Evolutionary conservation across 2,113 vertebrate genomes (phyloP).

Genomic region (Protomyctophum bolini): DNA sequence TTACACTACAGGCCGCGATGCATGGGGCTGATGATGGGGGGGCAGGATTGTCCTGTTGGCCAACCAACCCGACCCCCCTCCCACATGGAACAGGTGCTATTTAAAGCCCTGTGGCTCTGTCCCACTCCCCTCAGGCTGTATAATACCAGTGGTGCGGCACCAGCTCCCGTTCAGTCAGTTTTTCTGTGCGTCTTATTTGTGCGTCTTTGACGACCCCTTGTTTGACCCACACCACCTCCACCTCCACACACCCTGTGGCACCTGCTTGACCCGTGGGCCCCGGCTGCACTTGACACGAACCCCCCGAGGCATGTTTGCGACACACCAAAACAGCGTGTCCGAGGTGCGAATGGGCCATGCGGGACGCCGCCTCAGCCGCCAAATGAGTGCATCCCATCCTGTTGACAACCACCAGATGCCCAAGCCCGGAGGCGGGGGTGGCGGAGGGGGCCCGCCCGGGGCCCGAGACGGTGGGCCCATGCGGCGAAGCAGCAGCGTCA

Average conservation of each 20-base stretch:
- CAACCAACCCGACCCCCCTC: slow-evolving; percentile 1
- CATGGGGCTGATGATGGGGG: slow-evolving; percentile 31
- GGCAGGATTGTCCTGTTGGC: slow-evolving; percentile 36
- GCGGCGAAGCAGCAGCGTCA: slow-evolving; percentile 70
- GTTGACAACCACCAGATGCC: slow-evolving; percentile 71
- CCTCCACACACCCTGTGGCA: neutral
- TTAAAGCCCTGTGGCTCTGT: slow-evolving; percentile 51
- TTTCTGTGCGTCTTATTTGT: slow-evolving; percentile 20
- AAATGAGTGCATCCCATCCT: slow-evolving; percentile 37
- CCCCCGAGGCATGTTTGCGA: slow-evolving; percentile 61
- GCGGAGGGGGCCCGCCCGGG: slow-evolving; percentile 46
- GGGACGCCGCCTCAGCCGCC: slow-evolving; percentile 36
- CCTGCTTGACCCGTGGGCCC: neutral
- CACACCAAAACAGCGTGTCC: slow-evolving; percentile 55
- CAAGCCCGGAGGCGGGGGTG: slow-evolving; percentile 47
- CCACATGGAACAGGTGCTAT: slow-evolving; percentile 47
- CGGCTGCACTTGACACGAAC: slow-evolving; percentile 1
- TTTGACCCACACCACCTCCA: neutral
- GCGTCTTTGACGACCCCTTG: slow-evolving; percentile 2
- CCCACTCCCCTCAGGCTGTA: slow-evolving; percentile 7
- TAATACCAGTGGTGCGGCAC: neutral
- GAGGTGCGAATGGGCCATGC: slow-evolving; percentile 48
- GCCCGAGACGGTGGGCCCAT: slow-evolving; percentile 45
- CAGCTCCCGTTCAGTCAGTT: neutral
- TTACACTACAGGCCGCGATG: slow-evolving; percentile 61